Base-by-base conservation (phyloP, 2,888 invertebrate species). In the Gymnosoma rotundatum region DNA sequence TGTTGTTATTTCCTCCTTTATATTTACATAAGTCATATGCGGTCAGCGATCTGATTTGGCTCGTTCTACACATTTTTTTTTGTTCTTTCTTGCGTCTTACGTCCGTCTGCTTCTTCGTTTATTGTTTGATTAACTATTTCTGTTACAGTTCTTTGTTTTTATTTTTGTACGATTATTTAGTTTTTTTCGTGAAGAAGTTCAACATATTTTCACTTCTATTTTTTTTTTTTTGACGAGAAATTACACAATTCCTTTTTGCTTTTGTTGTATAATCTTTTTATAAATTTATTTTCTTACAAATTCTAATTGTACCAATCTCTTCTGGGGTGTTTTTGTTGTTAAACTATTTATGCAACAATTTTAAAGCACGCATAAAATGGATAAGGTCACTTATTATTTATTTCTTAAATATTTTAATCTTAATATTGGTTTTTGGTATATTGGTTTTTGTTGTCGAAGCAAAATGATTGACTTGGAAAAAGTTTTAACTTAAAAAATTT, bases 1-100 rank as follows among this genome's bases (percentile, higher is more conserved):
- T 79, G 54, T 67, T 75, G 66, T 70, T 52, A 63, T 78, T 78
- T 85, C 69, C 42, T 79, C 76, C 48, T 83, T 52, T 85, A 48
- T 76, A 80, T 75, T 75, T 81, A 78, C 83, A 78, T 81, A 85
- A 85, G 84, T 86, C 86, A 80, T 58, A 79, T 83, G 83, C 90
- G 89, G 90, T 89, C 89, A 90, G 88, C 89, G 90, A 89, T 90
- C 90, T 89, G 90, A 88, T 88, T 89, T 88, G 58, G 72, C 73
- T 79, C 72, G 73, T 58, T 10, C 73, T 72, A 8, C n/a, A 45
- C 18, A 16, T 50, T 25, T 67, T 63, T 78, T 50, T 25, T 67
- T 63, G 78, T 80, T 78, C 78, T 80, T 70, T 67, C 58, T 25
- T 25, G 25, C 32, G 20, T 70, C 38, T 64, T 25, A 42, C 20